Evolutionary conservation across 1,140 invertebrate species (phyloP), one percentile per base, ranked within the genome.

Genomic region (Lasaia peninsularis): DNA sequence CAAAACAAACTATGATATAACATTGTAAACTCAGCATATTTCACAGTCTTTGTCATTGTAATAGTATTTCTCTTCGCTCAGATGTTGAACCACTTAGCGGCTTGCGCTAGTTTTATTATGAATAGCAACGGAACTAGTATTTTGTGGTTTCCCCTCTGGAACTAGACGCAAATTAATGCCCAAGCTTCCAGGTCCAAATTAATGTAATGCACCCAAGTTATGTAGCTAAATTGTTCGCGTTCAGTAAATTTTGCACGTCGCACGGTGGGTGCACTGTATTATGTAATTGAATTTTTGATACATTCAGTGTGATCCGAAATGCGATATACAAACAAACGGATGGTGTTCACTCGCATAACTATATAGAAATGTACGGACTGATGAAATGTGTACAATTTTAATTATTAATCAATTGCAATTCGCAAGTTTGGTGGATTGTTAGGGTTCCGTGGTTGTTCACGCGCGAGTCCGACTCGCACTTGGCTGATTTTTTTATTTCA

Each of bases 151-250:
- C 78, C n/a, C 75, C 80, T 71, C 66, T 70, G 67, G 75, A 82
- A 71, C 76, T 73, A 76, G 80, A 82, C 84, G 71, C 84, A 84
- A 87, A 87, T 85, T 87, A 87, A 87, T 87, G 79, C 72, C 76
- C 71, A 64, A 71, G 84, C 79, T 85, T 84, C 85, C 81, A 83
- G 80, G 81, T 83, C 69, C 72, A 81, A 84, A 85, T 87, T 85
- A 87, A 87, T 87, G 84, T 84, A 85, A 87, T 85, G 80, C 80
- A 87, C 84, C 81, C 71, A 82, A 71, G 81, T 82, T 81, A 81
- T 75, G 75, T 67, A 69, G 79, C 75, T 80, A 79, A 80, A 84
- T 79, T 86, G 83, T 78, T 78, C 69, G 74, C 74, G 65, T 77
- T 75, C 73, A 83, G 71, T 84, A 73, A 78, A 84, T 84, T 77